These are phyloP conservation scores for Frieseomelitta varia DNA, from an alignment of 1,140 invertebrate species.

Conservation along the genomic window DNA sequence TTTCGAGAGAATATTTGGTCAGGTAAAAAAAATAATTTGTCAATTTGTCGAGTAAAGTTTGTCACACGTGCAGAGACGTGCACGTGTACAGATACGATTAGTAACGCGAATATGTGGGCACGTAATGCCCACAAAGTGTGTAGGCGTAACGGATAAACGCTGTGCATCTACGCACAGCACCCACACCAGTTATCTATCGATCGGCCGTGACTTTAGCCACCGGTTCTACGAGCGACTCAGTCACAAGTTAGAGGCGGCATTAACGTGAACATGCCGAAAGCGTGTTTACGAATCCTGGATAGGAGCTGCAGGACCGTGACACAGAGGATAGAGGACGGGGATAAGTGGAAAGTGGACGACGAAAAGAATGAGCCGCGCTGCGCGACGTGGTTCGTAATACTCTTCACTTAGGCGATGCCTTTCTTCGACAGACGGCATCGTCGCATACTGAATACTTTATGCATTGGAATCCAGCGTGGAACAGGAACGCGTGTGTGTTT, in stretches of 20 bases:
- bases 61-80: no score
- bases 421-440: constrained; percentile 65
- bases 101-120: not conserved
- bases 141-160: constrained; percentile 24
- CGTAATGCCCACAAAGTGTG: not conserved
- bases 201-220: constrained; percentile 47
- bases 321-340: not conserved
- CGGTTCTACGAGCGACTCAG: constrained; percentile 49
- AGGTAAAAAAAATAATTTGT: no score
- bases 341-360: not conserved
- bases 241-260: constrained; percentile 34
- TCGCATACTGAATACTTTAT: constrained; percentile 76
- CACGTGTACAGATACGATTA: not conserved
- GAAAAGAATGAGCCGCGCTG: constrained; percentile 27
- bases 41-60: no score
- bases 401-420: constrained; percentile 64
- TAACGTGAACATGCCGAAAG: constrained; percentile 46
- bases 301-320: not conserved
- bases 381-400: constrained; percentile 46
- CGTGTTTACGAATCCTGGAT: constrained; percentile 12
- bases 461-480: constrained; percentile 48
- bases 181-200: constrained; percentile 46
- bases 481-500: constrained; percentile 61
- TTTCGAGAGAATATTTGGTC: no score
- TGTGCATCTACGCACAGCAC: constrained; percentile 28